Conservation (phyloP, 2,888 invertebrate genomes). For the Agrochola circellaris region DNA sequence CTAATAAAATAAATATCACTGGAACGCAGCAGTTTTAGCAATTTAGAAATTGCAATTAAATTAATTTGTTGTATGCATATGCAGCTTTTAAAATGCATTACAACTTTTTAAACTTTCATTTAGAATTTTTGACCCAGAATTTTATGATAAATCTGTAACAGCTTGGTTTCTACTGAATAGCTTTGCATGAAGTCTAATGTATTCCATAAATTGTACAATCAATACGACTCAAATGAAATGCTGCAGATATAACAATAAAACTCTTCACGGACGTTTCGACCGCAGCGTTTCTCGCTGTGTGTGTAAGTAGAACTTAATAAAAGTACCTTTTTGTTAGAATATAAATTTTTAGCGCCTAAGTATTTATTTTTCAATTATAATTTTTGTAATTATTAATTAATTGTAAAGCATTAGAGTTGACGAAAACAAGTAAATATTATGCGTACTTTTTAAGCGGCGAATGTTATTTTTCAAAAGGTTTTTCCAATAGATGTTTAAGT, state of each 20-base stretch:
- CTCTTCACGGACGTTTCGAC: constrained; percentile 74
- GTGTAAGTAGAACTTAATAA: constrained; percentile 83
- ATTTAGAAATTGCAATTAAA: constrained; percentile 36
- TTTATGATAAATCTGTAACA: constrained; percentile 1
- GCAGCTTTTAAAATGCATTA: constrained; percentile 17
- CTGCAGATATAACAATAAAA: not conserved
- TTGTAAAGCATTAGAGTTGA: constrained; percentile 78
- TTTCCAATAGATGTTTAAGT: constrained; percentile 79
- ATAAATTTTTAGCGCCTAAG: constrained; percentile 83
- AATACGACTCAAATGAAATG: not conserved
- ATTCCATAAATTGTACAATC: not conserved
- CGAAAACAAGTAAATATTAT: constrained; percentile 74
- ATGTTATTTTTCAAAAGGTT: constrained; percentile 88
- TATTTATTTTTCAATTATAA: constrained; percentile 87
- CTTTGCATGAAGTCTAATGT: not conserved
- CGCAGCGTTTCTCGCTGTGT: constrained; percentile 81
- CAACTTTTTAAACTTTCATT: constrained; percentile 20
- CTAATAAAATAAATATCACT: constrained; percentile 55
- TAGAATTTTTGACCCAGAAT: constrained; percentile 6
- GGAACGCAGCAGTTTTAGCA: constrained; percentile 37
- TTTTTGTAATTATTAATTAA: constrained; percentile 82
- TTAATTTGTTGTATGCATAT: not conserved
- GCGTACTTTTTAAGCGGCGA: constrained; percentile 77
- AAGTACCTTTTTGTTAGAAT: constrained; percentile 88
- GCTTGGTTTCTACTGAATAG: not conserved